Base-by-base conservation (phyloP, 2,888 invertebrate genomes). In the Pristionchus arcanus region DNA sequence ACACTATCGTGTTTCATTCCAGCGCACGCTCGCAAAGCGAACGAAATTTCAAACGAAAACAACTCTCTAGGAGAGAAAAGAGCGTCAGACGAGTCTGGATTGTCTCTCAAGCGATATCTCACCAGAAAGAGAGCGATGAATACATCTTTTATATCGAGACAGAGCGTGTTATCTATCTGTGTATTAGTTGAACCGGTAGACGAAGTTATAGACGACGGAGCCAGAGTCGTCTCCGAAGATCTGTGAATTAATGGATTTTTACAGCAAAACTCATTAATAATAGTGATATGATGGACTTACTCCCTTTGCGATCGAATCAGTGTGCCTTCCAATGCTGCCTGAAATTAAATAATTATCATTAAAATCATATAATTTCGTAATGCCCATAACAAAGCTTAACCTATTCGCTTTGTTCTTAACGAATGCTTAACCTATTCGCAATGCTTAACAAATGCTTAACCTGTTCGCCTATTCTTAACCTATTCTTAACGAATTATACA, bases 51-150 rank as follows among this genome's bases (percentile, higher is more conserved):
- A 19, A 31, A 28, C 87, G 87, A 59, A 63, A 63, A 68, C 66
- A 59, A 63, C 87, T 71, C n/a, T 53, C n/a, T 34, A 25, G 63
- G n/a, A 59, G 83, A 89, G 42, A 83, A 55, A 25, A 49, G 42
- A 49, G 81, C 13, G 49, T 42, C 34, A 81, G n/a, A 37, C 37
- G 81, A 49, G 42, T 15, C 19, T 77, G 49, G 42, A 81, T 81
- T 81, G n/a, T 16, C 42, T 34, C 77, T 31, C 77, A 42, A 34
- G 28, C n/a, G n/a, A n/a, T 25, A 59, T 31, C 93, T 87, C 77
- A 94, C 94, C 91, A 94, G 90, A 90, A 94, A 89, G 34, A 94
- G 90, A 37, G 94, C 94, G 74, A 95, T 94, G 89, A 94, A 95
- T 25, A 94, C 92, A 90, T 94, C 94, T 66, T 92, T 92, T 31